Base-by-base conservation (phyloP, 2,113 vertebrate species). In the human region DNA sequence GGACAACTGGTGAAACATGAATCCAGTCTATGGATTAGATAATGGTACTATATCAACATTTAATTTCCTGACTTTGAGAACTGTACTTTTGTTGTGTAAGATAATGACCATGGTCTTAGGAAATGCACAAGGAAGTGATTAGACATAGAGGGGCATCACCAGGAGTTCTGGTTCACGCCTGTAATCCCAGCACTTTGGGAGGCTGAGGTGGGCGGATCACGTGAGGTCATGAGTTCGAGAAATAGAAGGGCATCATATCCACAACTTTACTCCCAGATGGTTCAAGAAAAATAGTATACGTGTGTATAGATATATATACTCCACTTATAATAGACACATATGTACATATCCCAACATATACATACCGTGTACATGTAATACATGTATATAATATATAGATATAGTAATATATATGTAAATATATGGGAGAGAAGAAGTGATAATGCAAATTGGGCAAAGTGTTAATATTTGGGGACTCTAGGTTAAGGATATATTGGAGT, bases 61-160 rank as follows among this genome's bases (percentile, higher is more conserved):
- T 40, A 66, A 64, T 66, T 90, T 90, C 94, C 90, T 89, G 90
- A 82, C 68, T 50, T 50, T 23, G 88, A 94, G 73, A 59, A 75
- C 8, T 27, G 61, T 32, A 23, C 81, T 90, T 66, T 13, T n/a
- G 52, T 82, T 88, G 18, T 59, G 3, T 64, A 73, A 86, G 82
- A 92, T 89, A 89, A 48, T 38, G 48, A 48, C 85, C 32, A 1
- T 35, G 18, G 50, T 83, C 55, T 75, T 75, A 90, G 95, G 70
- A 94, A 93, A 90, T 11, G 14, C 52, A 79, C 25, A 30, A 64
- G 79, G 64, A 96, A 90, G 27, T 57, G 40, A 94, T 79, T 84
- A 68, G 23, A 38, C 73, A 73, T 3, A 55, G 22, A 75, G 12
- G 18, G 14, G 2, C 57, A 76, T 80, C 1, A 0, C 27, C 12